Evolutionary conservation across 2,113 vertebrate genomes (phyloP), one percentile per base, ranked within the genome.

Genomic region (Notothenia rossii): DNA sequence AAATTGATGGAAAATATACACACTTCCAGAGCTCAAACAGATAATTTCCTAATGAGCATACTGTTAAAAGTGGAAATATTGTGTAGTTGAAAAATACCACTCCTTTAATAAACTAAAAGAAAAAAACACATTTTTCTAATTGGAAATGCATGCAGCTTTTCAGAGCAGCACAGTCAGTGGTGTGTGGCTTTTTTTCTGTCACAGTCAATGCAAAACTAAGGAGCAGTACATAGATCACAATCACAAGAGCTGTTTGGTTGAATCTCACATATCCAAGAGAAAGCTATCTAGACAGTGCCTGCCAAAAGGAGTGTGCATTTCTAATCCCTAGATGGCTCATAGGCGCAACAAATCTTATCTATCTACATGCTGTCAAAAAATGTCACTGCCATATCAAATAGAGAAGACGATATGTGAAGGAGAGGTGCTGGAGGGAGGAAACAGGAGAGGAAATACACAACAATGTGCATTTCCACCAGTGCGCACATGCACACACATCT

Each of bases 361-460:
- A 95, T 94, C 94, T 94, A 94, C 93, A 95, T 93, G 89, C 93
- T 95, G 94, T 95, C 94, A 94, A 94, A 91, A 91, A 93, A 92
- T 95, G 92, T 94, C 94, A 95, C 89, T 73, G 88, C 90, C 93
- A 85, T 94, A 92, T 94, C 94, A 94, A 94, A 91, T 85, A 74
- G 79, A 89, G 83, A 54, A 89, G 92, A 91, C 63, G 86, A 88
- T 92, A 94, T 88, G 90, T 90, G 90, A 92, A 94, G 92, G 86
- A 88, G 83, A 92, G 91, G 86, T 92, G 92, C 90, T 90, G 83
- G 60, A 84, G 88, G 86, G 87, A 79, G 84, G 74, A 13, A 70
- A 82, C 59, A 33, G 36, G 48, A 83, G 80, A 72, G 77, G 72
- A 85, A 87, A 90, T 79, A 76, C 79, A 86, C 84, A 87, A 91